Evolutionary conservation across 2,113 vertebrate species (phyloP).

Genomic region (Marmota flaviventris): DNA sequence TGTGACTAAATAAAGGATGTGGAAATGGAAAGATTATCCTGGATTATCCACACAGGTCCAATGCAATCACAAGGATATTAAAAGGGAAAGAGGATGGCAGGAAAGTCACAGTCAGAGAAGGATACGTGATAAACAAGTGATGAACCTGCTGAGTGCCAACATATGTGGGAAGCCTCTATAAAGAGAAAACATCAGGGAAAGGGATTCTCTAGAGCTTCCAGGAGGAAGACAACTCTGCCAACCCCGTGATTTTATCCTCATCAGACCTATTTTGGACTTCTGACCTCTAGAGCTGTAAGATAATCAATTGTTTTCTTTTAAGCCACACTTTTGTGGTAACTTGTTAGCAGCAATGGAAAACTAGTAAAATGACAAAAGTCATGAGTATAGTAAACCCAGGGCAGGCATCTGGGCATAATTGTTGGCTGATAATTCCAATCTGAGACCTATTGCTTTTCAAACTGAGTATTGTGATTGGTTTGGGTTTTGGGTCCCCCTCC

Average conservation of each 20-base stretch:
- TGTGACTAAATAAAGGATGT: background rate
- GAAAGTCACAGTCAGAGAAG: background rate
- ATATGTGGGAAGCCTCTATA: background rate
- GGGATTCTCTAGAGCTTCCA: background rate
- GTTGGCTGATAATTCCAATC: background rate
- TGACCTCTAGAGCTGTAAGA: background rate
- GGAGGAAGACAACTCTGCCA: background rate
- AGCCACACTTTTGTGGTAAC: background rate
- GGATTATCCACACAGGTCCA: background rate
- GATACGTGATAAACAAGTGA: background rate
- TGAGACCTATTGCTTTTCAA: background rate
- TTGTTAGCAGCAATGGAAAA: background rate
- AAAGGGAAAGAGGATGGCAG: background rate
- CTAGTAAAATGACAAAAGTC: background rate
- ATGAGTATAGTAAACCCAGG: background rate
- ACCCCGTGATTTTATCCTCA: background rate
- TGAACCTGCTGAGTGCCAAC: background rate
- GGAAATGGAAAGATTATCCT: background rate
- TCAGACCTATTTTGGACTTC: background rate
- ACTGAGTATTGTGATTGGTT: background rate
- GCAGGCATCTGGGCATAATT: background rate
- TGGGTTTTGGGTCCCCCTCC: background rate
- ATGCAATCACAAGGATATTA: background rate
- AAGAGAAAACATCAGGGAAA: background rate
- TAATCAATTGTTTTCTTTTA: background rate